phyloP scores from a whole-genome alignment of 2,113 vertebrate species.

The Rhizomys pruinosus region DNA sequence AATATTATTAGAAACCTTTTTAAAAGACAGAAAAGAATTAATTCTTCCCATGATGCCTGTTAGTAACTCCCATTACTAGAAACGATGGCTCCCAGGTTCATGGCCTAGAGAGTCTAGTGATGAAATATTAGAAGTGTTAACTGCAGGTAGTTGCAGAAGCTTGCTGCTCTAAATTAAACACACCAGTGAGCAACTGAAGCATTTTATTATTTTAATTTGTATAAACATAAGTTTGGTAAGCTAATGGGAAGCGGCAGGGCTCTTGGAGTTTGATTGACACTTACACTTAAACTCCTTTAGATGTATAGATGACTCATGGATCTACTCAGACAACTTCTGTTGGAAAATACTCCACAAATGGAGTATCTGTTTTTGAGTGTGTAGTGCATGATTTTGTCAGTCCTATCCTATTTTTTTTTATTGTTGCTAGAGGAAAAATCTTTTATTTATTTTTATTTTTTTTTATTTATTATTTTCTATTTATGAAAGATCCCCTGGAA shows the following conservation, averaged over 20 bases:
- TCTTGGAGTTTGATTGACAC: conserved; percentile 73
- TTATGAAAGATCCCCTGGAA: too few species aligned
- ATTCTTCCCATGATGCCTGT: conserved; percentile 75
- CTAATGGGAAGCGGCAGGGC: conserved; percentile 63
- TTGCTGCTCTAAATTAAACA: conserved; percentile 74
- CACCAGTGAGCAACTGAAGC: conserved; percentile 67
- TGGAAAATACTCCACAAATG: conserved; percentile 68
- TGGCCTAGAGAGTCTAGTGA: conserved; percentile 58
- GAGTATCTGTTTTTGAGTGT: conserved; percentile 66
- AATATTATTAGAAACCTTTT: conserved; percentile 71
- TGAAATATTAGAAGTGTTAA: conserved; percentile 77
- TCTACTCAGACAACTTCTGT: conserved; percentile 66
- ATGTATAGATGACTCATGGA: conserved; percentile 64
- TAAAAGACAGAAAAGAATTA: conserved; percentile 69
- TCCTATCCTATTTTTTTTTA: conserved; percentile 52
- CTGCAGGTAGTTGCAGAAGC: conserved; percentile 64
- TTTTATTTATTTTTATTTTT: too few species aligned
- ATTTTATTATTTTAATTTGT: conserved; percentile 80
- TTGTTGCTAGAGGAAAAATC: conserved; percentile 48
- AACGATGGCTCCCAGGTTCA: conserved; percentile 67
- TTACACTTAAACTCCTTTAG: conserved; percentile 60
- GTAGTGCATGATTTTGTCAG: conserved; percentile 59
- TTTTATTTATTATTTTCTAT: too few species aligned
- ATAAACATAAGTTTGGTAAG: conserved; percentile 65
- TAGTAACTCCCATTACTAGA: conserved; percentile 68